Conservation (phyloP, 2,797 vertebrate genomes). For the Avahi laniger region DNA sequence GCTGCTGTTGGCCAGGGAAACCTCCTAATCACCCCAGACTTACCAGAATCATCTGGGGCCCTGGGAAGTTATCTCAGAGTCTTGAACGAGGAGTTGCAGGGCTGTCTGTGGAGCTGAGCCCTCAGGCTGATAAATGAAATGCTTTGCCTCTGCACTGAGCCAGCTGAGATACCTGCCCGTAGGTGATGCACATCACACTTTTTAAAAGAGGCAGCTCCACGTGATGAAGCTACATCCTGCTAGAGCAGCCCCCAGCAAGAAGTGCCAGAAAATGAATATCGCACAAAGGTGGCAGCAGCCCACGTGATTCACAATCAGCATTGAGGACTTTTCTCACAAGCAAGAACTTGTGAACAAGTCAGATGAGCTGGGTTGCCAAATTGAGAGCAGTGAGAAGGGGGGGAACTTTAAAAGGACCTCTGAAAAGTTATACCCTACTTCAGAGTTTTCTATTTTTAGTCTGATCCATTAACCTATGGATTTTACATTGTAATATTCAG, state of each 20-base stretch:
- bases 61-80: constrained; percentile 35
- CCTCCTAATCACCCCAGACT: constrained; percentile 42
- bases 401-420: not conserved
- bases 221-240: constrained; percentile 70
- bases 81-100: not conserved
- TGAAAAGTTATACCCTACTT: not conserved
- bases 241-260: constrained; percentile 58
- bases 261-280: constrained; percentile 70
- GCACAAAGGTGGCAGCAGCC: constrained; percentile 63
- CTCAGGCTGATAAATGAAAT: constrained; percentile 45
- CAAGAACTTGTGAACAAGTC: constrained; percentile 70
- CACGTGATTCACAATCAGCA: constrained; percentile 73
- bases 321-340: constrained; percentile 68
- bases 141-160: constrained; percentile 54
- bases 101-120: constrained; percentile 48
- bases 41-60: constrained; percentile 68
- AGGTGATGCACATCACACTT: constrained; percentile 78
- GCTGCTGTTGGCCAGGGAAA: not conserved
- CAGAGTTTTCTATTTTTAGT: not conserved
- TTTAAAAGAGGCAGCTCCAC: constrained; percentile 71
- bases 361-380: constrained; percentile 69
- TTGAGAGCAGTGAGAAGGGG: constrained; percentile 53
- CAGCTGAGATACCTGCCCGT: constrained; percentile 69
- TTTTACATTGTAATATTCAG: not conserved
- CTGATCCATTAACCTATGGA: constrained; percentile 14